Base-by-base conservation (phyloP, 2,113 vertebrate genomes). In the Camelus dromedarius region DNA sequence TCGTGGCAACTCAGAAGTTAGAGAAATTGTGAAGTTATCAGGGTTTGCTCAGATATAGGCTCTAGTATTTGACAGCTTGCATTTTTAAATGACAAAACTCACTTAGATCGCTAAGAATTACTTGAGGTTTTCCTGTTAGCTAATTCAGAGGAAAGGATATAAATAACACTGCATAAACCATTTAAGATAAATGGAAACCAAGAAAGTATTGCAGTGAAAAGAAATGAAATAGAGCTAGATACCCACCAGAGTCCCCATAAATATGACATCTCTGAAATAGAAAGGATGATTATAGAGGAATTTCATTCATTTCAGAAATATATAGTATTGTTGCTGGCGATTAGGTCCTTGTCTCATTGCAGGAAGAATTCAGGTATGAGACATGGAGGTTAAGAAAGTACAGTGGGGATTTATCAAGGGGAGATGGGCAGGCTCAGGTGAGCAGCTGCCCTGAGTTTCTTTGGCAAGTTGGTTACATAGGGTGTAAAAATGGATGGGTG, bases 81-180 rank as follows among this genome's bases (percentile, higher is more conserved):
- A 1, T 87, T 92, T 91, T 96, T 73, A 14, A 14, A 66, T 42
- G 35, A 86, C 7, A 64, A 88, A 54, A 48, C 35, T 48, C 9
- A 42, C 72, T 85, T 86, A 73, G 76, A 91, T 42, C 4, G 3
- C 48, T 91, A 73, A 69, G 73, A 66, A 72, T 96, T 93, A 50
- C 73, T 96, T 97, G 95, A 87, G 84, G 82, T 98, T 98, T 95
- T 97, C 83, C 32, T 97, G 89, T 97, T 93, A 96, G 75, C 92
- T 97, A 98, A 98, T 96, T 96, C 89, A 98, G 97, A 97, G 96
- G 75, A 7, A 92, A 93, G 58, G 87, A 35, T 95, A 96, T 92
- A 97, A 97, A 97, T 91, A 93, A 90, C 84, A 93, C 90, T 81
- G 66, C 86, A 91, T 93, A 89, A 94, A 38, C 64, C 64, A 72